Base-by-base conservation (phyloP, 2,797 vertebrate species). In the Geotrypetes seraphini region DNA sequence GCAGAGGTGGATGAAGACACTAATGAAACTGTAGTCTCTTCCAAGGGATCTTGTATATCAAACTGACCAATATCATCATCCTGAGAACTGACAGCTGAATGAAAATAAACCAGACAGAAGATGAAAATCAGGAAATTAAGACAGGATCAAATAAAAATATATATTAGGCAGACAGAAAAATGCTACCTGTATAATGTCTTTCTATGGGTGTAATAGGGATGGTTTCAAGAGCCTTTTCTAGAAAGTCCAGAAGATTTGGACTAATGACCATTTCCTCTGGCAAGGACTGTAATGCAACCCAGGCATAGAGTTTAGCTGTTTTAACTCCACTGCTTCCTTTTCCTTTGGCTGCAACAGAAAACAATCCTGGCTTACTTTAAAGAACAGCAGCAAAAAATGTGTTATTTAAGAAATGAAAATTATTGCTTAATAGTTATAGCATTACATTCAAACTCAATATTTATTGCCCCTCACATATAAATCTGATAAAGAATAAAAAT, bases 231-330 rank as follows among this genome's bases (percentile, higher is more conserved):
- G 95, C 95, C 69, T 99, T 98, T 54, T 99, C 96, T 48, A 99
- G 68, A 30, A 98, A 98, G 63, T 98, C 96, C 48, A 99, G 70
- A 16, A 99, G 63, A 61, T 93, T 97, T 6, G 96, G 96, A 31
- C 94, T 97, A 61, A 99, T 99, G 29, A 99, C 96, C 96, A 99
- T 99, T 61, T 98, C 96, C 53, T 99, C 95, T 2, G 96, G 96
- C 43, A 99, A 69, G 0, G 96, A 99, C 68, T 99, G 96, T 7
- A 99, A 89, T 0, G 96, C 92, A 47, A 99, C 96, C 96, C 96
- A 99, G 2, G 95, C 96, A 0, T 98, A 99, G 4, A 99, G 73
- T 53, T 99, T 99, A 28, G 96, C 96, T 0, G 85, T 91, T 78
- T 99, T 99, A 13, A 97, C 82, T 24, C 92, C 92, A 28, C 87